Evolutionary conservation across 2,797 vertebrate species (phyloP).

Genomic region (Florisuga fusca): DNA sequence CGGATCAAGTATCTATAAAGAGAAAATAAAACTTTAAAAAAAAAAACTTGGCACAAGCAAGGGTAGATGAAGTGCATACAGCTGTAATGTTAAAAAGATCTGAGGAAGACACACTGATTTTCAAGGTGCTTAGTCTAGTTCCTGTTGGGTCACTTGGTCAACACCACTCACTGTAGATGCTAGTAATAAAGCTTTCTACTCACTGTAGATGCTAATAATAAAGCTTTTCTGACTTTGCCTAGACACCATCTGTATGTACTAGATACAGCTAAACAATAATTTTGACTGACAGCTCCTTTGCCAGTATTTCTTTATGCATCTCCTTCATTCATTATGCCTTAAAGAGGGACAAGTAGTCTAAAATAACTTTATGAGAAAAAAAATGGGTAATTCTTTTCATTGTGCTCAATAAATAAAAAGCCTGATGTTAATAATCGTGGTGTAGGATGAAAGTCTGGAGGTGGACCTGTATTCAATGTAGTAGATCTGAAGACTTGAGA

Average conservation of each 20-base stretch:
- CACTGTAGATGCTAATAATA: neutral
- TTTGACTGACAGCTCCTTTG: neutral
- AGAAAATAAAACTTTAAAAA: neutral
- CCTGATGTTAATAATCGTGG: neutral
- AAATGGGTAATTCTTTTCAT: neutral
- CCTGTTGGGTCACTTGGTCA: neutral
- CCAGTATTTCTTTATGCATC: neutral
- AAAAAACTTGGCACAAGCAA: neutral
- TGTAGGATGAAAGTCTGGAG: neutral
- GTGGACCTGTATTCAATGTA: neutral
- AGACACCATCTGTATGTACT: neutral
- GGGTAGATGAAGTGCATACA: neutral
- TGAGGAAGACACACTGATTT: neutral
- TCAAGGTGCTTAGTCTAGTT: neutral
- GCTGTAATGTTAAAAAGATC: neutral
- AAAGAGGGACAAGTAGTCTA: neutral
- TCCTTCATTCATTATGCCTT: neutral
- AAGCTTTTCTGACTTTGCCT: neutral
- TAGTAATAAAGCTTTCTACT: neutral
- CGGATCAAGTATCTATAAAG: conserved; percentile 84
- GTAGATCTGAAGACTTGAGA: neutral
- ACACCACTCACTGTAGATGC: neutral
- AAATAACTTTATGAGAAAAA: neutral
- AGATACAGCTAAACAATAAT: neutral
- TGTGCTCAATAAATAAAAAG: neutral